Percentiles rank a stretch among this genome's conserved stretches.
Evolutionary conservation across 2,113 vertebrate genomes (phyloP).

Genomic region (Colaptes auratus): DNA sequence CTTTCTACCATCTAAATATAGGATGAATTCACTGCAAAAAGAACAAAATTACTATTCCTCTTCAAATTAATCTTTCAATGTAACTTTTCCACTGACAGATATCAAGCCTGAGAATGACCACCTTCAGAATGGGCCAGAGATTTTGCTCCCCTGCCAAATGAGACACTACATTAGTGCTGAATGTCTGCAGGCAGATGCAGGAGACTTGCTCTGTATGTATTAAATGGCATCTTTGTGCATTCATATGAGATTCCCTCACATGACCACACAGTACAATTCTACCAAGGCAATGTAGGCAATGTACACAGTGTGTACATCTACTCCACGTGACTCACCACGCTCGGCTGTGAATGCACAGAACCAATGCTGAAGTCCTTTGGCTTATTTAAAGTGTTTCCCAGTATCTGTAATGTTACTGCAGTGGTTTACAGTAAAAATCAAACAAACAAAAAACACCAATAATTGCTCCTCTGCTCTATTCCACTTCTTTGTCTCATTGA

Average conservation of each 20-base stretch:
- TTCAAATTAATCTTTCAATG: neutral
- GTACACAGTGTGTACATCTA: neutral
- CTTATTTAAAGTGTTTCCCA: neutral
- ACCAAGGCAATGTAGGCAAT: neutral
- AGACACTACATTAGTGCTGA: neutral
- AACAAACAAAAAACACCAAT: neutral
- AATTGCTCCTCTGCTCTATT: neutral
- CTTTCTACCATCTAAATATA: neutral
- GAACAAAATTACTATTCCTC: neutral
- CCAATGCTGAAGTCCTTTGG: neutral
- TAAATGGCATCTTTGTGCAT: neutral
- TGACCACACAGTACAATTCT: neutral
- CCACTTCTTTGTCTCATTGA: neutral
- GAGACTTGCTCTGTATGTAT: neutral
- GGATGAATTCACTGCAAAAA: neutral
- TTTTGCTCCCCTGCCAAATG: neutral
- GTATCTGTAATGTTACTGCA: neutral
- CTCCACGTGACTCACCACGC: accelerated
- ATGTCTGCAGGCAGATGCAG: neutral
- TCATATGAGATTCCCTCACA: neutral
- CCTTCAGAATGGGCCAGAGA: neutral
- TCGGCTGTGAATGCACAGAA: neutral
- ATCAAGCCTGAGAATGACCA: neutral
- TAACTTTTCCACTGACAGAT: neutral
- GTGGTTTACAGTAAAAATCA: neutral